These are phyloP conservation scores for Anhinga rufa DNA, from an alignment of 2,113 vertebrate genomes.

Conservation along the genomic window DNA sequence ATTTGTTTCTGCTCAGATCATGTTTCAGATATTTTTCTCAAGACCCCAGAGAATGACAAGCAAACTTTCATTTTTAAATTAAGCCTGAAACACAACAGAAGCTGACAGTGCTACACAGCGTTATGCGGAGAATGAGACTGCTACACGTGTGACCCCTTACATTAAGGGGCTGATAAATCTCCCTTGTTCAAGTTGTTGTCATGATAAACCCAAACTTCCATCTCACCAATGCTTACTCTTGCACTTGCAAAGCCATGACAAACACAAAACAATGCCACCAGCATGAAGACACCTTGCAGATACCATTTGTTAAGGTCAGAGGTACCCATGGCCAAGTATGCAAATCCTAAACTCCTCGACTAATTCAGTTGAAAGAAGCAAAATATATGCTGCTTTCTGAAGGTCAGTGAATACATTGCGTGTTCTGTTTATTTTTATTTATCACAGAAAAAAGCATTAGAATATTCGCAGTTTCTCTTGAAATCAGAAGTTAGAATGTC, in stretches of 20 bases:
- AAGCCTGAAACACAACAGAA: neutral
- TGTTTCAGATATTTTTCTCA: neutral
- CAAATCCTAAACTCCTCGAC: neutral
- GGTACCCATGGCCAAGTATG: neutral
- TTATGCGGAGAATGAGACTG: neutral
- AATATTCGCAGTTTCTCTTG: neutral
- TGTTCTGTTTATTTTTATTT: neutral
- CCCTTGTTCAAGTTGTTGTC: neutral
- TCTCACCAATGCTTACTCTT: neutral
- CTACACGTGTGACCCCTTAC: neutral
- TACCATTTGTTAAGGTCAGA: neutral
- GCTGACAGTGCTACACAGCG: neutral
- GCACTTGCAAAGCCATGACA: fast-evolving
- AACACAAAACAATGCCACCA: neutral
- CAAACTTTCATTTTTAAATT: constrained; percentile 15
- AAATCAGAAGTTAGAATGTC: neutral
- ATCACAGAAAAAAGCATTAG: neutral
- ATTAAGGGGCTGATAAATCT: neutral
- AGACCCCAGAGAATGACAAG: neutral
- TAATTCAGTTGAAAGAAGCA: neutral
- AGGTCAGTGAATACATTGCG: neutral
- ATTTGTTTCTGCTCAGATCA: neutral
- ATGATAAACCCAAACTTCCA: neutral
- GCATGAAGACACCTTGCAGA: neutral
- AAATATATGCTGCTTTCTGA: neutral